Percentiles rank a stretch among this genome's conserved stretches.
These are phyloP conservation scores for Rhizomys pruinosus DNA, from an alignment of 2,113 vertebrate genomes.

Conservation along the genomic window DNA sequence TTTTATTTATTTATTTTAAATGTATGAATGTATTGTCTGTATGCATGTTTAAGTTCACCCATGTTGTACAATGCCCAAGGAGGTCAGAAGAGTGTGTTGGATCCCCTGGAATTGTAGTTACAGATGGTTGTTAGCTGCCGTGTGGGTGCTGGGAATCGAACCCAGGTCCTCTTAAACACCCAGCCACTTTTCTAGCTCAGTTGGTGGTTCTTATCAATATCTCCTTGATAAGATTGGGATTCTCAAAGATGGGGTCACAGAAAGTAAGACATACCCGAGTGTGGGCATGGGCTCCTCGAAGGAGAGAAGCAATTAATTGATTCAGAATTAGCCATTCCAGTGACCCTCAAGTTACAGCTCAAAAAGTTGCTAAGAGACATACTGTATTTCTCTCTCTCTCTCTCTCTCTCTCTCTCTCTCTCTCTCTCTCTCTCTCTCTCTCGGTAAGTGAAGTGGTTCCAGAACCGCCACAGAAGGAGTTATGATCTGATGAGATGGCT, in stretches of 20 bases:
- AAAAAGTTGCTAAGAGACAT: neutral
- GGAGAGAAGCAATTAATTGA: neutral
- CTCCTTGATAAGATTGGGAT: neutral
- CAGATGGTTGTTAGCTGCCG: too few species aligned
- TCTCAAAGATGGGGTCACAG: neutral
- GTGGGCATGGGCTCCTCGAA: neutral
- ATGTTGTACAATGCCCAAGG: too few species aligned
- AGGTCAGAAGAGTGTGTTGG: too few species aligned
- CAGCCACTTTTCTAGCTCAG: too few species aligned
- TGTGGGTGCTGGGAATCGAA: too few species aligned
- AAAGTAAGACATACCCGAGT: neutral
- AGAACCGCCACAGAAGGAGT: neutral
- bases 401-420: neutral
- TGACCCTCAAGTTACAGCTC: neutral
- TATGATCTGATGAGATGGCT: too few species aligned
- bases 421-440: neutral
- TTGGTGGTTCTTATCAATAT: slow-evolving; percentile 18
- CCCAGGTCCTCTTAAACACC: too few species aligned
- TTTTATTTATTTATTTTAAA: too few species aligned
- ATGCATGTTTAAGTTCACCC: too few species aligned
- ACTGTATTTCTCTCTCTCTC: neutral
- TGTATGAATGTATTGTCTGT: too few species aligned
- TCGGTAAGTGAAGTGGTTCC: neutral
- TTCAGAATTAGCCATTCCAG: neutral
- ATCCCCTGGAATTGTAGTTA: too few species aligned